Evolutionary conservation across 2,888 invertebrate species (phyloP), one percentile per base, ranked within the genome.

Genomic region (Troilus luridus): DNA sequence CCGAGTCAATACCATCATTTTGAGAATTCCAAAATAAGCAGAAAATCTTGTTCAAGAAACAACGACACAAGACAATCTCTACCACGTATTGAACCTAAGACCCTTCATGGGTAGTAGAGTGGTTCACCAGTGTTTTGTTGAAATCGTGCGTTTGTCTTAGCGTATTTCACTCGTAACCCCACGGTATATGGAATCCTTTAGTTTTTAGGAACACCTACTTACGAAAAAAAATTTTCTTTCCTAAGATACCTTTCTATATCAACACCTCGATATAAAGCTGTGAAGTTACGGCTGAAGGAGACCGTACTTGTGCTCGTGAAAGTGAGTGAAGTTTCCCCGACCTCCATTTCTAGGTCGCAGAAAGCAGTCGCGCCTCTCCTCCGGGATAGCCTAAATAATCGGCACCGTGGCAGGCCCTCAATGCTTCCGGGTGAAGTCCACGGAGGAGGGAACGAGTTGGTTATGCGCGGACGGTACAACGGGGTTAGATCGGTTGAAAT

Each of bases 261-360:
- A 14, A 67, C 14, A 24, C 9, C 3, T 24, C 24, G 12, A 27
- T 27, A 72, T 72, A 72, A 72, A 27, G 72, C 27, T 7, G 56
- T n/a, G 85, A n/a, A 56, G 85, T 56, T n/a, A 85, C n/a, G 81
- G 54, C 56, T 21, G 54, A 56, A 41, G 9, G 54, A n/a, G 85
- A 56, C 56, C 54, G 62, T 41, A 64, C 62, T 64, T 89, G 24
- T 24, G 54, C n/a, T 11, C 54, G 89, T 64, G 89, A 89, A 89
- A 89, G 89, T 89, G 64, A 64, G 54, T 27, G 54, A 89, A 64
- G 88, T 89, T 89, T 89, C 89, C 89, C 64, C 89, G 59, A 64
- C 62, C 64, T 64, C n/a, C 89, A 54, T 89, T 89, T 64, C 62
- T 89, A 89, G 89, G 89, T 89, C 89, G 89, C 89, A 89, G 89